Conservation (phyloP, 2,113 vertebrate genomes). For the Odontesthes bonariensis region DNA sequence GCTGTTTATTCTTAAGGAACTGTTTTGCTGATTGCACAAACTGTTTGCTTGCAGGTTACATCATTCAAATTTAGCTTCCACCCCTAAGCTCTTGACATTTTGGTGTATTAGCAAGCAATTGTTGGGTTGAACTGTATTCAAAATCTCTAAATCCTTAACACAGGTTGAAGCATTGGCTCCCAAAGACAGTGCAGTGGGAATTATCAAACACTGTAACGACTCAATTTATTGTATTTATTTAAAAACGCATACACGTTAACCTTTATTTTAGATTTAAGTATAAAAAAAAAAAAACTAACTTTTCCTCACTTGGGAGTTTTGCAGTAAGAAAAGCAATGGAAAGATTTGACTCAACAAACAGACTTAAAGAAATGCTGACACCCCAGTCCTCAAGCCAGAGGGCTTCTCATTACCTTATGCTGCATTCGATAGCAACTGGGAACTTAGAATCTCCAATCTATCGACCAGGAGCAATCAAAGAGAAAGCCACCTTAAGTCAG, state of each 20-base stretch:
- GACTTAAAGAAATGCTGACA: background rate
- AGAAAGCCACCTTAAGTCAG: background rate
- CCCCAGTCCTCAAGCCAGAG: background rate
- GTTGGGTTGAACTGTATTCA: conserved; percentile 1
- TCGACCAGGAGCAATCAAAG: background rate
- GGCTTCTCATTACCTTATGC: background rate
- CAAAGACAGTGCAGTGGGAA: background rate
- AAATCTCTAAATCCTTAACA: background rate
- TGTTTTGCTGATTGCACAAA: conserved; percentile 8
- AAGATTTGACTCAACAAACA: background rate
- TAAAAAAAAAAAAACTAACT: too few relatives aligned
- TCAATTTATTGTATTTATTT: background rate
- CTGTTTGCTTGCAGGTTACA: conserved; percentile 21
- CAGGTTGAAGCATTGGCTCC: background rate
- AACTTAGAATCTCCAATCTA: background rate
- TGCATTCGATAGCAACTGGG: background rate
- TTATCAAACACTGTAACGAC: background rate
- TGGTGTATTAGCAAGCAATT: conserved; percentile 3
- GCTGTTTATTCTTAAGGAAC: conserved; percentile 11
- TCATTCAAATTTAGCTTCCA: conserved; percentile 11
- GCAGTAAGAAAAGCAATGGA: background rate
- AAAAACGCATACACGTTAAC: too few relatives aligned
- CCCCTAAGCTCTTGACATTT: background rate
- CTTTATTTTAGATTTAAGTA: background rate
- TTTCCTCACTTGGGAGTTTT: background rate